Conservation (phyloP, 2,113 vertebrate species). For the Halcyon malimbica region DNA sequence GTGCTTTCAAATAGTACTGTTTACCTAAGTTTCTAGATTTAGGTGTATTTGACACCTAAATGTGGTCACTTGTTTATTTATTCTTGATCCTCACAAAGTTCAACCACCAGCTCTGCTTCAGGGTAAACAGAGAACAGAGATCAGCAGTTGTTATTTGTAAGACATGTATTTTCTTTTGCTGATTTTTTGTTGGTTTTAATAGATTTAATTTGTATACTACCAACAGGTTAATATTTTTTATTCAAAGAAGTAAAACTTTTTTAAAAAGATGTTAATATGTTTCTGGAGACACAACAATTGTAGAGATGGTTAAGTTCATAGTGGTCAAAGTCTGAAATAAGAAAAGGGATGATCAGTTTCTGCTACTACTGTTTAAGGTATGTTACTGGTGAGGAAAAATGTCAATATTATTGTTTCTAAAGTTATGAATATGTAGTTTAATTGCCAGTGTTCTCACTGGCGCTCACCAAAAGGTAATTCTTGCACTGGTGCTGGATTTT, state of each 20-base stretch:
- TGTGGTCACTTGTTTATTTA: not conserved
- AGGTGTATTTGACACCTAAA: not conserved
- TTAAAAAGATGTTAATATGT: not conserved
- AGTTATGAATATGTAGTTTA: not conserved
- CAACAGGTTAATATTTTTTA: not conserved
- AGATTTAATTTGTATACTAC: not conserved
- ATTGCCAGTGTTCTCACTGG: not conserved
- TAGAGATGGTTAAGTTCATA: accelerated
- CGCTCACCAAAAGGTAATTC: not conserved
- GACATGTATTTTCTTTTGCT: not conserved
- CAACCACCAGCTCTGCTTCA: not conserved
- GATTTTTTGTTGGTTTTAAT: not conserved
- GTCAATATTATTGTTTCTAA: not conserved
- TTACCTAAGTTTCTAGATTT: not conserved
- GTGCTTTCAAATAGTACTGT: not conserved
- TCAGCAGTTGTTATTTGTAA: not conserved
- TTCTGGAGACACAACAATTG: not conserved
- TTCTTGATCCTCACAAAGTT: not conserved
- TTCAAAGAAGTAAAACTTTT: not conserved
- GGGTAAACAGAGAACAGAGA: not conserved
- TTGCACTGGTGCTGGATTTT: not conserved
- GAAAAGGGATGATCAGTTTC: not conserved
- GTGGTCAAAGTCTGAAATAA: not conserved
- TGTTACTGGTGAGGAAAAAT: not conserved
- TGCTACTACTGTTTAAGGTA: not conserved